Evolutionary conservation across 2,113 vertebrate genomes (phyloP).

Genomic region (Ammodramus savannarum): DNA sequence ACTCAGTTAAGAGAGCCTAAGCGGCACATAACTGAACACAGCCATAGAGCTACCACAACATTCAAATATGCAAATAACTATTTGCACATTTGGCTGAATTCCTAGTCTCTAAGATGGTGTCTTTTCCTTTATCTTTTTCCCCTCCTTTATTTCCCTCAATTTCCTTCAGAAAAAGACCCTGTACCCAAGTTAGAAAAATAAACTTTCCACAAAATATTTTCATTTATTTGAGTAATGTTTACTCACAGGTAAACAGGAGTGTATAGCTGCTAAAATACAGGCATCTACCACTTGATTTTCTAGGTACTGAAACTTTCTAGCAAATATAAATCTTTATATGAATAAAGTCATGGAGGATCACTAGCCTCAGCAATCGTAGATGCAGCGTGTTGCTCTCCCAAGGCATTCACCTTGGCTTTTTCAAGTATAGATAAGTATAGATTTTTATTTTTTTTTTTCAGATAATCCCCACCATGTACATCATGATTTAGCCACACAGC

Average conservation of each 20-base stretch:
- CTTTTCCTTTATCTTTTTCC: accelerated
- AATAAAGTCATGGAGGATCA: not conserved
- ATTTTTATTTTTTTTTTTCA: not conserved
- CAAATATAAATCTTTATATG: not conserved
- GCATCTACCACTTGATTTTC: not conserved
- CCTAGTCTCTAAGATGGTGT: not conserved
- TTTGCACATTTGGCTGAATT: not conserved
- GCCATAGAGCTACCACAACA: not conserved
- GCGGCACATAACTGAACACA: not conserved
- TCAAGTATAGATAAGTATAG: not conserved
- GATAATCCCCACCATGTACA: not conserved
- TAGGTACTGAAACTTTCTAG: not conserved
- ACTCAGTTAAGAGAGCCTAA: not conserved
- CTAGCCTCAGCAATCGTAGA: not conserved
- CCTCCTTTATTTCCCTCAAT: not conserved
- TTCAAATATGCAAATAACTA: not conserved
- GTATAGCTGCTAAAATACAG: not conserved
- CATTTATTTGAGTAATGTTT: not conserved
- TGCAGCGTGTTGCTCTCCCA: not conserved
- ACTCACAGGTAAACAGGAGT: not conserved
- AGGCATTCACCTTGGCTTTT: not conserved
- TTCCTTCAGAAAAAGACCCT: not conserved
- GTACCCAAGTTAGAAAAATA: not conserved
- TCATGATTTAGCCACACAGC: not conserved
- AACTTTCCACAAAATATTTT: not conserved